Evolutionary conservation across 2,888 invertebrate genomes (phyloP).

Genomic region (Scaptomyza caliginosa): DNA sequence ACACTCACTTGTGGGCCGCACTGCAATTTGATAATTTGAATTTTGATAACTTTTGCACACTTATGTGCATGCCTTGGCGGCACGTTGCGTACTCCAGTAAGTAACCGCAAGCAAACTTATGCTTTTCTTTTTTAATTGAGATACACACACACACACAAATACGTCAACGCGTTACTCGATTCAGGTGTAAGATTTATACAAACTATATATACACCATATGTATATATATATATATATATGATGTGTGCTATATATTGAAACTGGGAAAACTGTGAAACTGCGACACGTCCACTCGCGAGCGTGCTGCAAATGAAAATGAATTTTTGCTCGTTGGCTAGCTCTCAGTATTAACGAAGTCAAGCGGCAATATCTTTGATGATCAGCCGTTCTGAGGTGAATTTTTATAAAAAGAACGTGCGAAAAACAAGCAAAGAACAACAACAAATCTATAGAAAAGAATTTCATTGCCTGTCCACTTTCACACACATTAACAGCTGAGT

Average conservation of each 20-base stretch:
- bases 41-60: conserved; percentile 63
- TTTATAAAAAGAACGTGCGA: conserved; percentile 72
- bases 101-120: background rate
- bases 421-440: conserved; percentile 39
- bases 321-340: conserved; percentile 42
- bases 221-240: conserved; percentile 25
- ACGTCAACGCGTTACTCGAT: conserved; percentile 48
- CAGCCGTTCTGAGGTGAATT: conserved; percentile 80
- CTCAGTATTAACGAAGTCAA: conserved; percentile 24
- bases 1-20: conserved; percentile 61
- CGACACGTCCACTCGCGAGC: conserved; percentile 80
- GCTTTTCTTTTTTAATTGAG: background rate
- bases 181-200: conserved; percentile 54
- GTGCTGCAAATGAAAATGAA: conserved; percentile 80
- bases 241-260: conserved; percentile 46
- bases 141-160: conserved; percentile 15
- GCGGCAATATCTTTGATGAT: conserved; percentile 63
- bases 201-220: conserved; percentile 32
- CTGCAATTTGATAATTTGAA: conserved; percentile 50
- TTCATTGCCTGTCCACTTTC: conserved; percentile 52
- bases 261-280: conserved; percentile 25
- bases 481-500: conserved; percentile 25
- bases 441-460: conserved; percentile 57
- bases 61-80: conserved; percentile 71
- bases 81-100: conserved; percentile 36